These are phyloP conservation scores for Carettochelys insculpta DNA, from an alignment of 2,113 vertebrate genomes.

Conservation along the genomic window DNA sequence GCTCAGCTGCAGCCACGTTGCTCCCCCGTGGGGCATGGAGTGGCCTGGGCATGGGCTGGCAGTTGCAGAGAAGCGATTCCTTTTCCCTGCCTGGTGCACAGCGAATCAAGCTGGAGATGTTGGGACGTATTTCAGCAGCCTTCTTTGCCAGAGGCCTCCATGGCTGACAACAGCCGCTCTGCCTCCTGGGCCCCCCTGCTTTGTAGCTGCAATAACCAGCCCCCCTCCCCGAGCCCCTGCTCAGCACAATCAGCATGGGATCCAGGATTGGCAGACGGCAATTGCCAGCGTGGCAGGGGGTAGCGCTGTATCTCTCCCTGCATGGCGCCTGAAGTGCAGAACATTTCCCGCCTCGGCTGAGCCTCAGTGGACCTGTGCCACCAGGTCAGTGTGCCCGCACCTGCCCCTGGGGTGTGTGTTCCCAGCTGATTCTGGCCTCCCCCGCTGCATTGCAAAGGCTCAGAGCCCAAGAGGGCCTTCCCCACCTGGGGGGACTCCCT, in stretches of 20 bases:
- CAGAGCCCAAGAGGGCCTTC: neutral
- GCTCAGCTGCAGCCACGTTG: neutral
- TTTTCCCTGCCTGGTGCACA: neutral
- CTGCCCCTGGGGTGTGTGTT: neutral
- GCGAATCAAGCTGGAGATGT: rapidly evolving
- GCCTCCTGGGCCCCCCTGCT: neutral
- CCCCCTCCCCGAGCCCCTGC: neutral
- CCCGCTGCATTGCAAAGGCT: neutral
- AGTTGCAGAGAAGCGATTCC: neutral
- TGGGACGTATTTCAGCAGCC: neutral
- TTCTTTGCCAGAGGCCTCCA: neutral
- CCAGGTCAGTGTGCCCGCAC: too few relatives aligned
- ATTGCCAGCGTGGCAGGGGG: neutral
- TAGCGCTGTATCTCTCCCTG: neutral
- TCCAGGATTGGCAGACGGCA: neutral
- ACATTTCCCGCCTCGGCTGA: neutral
- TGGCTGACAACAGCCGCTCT: neutral
- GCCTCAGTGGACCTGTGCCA: neutral
- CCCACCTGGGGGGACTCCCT: neutral
- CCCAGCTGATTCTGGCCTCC: neutral
- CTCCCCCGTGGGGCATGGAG: rapidly evolving
- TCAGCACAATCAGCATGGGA: rapidly evolving
- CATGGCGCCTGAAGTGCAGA: rapidly evolving
- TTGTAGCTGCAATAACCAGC: rapidly evolving
- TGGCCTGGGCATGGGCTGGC: neutral